Evolutionary conservation across 2,113 vertebrate species (phyloP).

Genomic region (Ailurus styani): DNA sequence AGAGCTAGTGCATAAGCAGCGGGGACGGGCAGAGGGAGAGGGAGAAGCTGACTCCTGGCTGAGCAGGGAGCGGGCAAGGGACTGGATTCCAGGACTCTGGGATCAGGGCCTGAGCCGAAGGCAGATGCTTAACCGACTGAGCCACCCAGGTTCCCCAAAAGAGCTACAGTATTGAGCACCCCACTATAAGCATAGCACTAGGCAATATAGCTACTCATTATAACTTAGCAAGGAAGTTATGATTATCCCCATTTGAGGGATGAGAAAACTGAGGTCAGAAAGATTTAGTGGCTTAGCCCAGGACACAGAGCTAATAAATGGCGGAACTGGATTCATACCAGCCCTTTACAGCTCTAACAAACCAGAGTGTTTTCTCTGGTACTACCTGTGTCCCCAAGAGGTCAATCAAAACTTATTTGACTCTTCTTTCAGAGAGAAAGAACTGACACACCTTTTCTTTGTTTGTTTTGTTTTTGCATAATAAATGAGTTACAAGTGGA

Average conservation of each 20-base stretch:
- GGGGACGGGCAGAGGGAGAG: neutral
- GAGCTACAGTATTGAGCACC: neutral
- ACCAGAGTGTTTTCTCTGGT: neutral
- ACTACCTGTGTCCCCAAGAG: neutral
- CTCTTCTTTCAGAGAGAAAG: neutral
- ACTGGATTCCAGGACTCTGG: neutral
- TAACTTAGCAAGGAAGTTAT: neutral
- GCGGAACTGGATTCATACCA: neutral
- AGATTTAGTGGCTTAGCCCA: neutral
- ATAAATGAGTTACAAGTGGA: neutral
- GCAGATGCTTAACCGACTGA: neutral
- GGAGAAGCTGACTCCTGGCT: neutral
- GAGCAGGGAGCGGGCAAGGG: neutral
- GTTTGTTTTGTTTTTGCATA: neutral
- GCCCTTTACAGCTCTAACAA: neutral
- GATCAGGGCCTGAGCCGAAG: neutral
- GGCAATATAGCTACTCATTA: neutral
- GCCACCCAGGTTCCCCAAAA: neutral
- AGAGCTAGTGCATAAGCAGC: neutral
- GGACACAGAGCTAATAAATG: neutral
- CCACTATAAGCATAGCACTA: rapidly evolving
- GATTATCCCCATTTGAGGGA: neutral
- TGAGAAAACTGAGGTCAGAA: neutral
- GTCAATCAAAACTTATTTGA: neutral
- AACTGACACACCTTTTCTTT: neutral